Evolutionary conservation across 2,888 invertebrate genomes (phyloP).

Genomic region (Clistopyga incitator): DNA sequence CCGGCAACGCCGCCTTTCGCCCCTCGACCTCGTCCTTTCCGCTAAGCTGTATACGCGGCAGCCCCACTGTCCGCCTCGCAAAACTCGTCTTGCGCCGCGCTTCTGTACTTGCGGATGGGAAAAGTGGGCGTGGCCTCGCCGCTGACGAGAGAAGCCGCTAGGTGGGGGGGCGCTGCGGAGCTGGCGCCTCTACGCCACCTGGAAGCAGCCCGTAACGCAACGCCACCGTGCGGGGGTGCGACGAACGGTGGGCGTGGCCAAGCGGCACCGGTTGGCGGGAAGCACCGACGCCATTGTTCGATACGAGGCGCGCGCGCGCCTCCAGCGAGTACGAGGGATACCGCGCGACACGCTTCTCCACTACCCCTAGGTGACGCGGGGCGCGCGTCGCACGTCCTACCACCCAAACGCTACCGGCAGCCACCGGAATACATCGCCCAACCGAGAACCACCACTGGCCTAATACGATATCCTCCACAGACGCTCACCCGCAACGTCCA

Average conservation of each 20-base stretch:
- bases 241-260: conserved; percentile 67
- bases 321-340: not conserved
- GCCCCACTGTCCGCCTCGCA: conserved; percentile 46
- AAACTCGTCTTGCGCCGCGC: conserved; percentile 26
- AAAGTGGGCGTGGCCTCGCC: conserved; percentile 51
- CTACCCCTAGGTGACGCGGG: conserved; percentile 41
- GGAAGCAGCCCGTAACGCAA: conserved; percentile 51
- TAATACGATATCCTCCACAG: conserved; percentile 69
- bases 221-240: conserved; percentile 60
- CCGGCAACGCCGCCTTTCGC: conserved; percentile 59
- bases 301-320: conserved; percentile 65
- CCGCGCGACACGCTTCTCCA: conserved; percentile 35
- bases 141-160: conserved; percentile 7
- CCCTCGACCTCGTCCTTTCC: conserved; percentile 46
- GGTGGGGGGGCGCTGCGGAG: conserved; percentile 55
- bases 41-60: conserved; percentile 28
- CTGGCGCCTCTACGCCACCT: conserved; percentile 65
- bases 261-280: conserved; percentile 72
- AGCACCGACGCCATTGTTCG: conserved; percentile 76
- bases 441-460: conserved; percentile 73
- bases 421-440: conserved; percentile 59
- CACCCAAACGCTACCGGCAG: conserved; percentile 71
- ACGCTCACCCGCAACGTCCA: conserved; percentile 77
- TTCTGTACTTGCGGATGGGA: not conserved
- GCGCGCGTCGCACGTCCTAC: conserved; percentile 70